Evolutionary conservation across 2,797 vertebrate genomes (phyloP).

Genomic region (Eospalax fontanierii): DNA sequence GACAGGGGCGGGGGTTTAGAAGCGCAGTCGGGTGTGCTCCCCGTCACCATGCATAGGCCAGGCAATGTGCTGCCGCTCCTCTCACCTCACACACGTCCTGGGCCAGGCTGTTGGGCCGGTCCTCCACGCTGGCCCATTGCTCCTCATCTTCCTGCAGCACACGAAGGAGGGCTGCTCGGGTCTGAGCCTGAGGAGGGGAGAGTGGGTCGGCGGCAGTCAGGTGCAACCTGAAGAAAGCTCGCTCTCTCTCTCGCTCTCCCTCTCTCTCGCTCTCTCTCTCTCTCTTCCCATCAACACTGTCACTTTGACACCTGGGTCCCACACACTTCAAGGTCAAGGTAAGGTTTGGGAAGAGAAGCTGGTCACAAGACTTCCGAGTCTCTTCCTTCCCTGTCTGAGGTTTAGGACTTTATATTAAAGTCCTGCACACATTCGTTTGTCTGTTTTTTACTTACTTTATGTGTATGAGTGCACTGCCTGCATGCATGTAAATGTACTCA

Average conservation of each 20-base stretch:
- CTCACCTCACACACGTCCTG: conserved; percentile 86
- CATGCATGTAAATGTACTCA: too few relatives aligned
- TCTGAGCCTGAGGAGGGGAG: conserved; percentile 75
- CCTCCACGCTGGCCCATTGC: conserved; percentile 78
- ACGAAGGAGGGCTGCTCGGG: conserved; percentile 73
- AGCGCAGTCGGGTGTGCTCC: too few relatives aligned
- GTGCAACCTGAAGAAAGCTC: background rate
- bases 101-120: conserved; percentile 82
- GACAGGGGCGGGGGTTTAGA: background rate
- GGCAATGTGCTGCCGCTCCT: background rate
- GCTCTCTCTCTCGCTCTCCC: background rate
- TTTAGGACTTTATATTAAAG: background rate
- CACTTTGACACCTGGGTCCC: background rate
- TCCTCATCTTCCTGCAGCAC: conserved; percentile 87
- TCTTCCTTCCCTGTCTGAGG: background rate
- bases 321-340: background rate
- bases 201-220: background rate
- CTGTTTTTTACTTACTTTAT: background rate
- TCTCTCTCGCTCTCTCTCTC: too few relatives aligned
- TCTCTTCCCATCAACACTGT: background rate
- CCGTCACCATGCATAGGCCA: fast-evolving
- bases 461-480: background rate
- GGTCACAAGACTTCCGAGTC: background rate
- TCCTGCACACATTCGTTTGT: background rate
- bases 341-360: background rate